Evolutionary conservation across 2,113 vertebrate species (phyloP).

Genomic region (Noctilio leporinus): DNA sequence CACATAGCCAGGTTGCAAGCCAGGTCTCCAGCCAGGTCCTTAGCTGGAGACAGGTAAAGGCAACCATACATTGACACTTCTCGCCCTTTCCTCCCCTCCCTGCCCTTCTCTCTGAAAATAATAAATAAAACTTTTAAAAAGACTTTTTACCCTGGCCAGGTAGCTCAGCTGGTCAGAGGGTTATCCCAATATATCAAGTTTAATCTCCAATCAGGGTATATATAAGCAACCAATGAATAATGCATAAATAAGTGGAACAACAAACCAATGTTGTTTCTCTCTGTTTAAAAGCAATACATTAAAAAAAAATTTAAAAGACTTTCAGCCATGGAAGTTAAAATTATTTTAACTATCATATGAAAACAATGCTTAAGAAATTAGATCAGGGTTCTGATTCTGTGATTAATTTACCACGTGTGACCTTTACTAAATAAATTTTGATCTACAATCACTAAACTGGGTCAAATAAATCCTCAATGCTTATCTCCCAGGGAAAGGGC

Average conservation of each 20-base stretch:
- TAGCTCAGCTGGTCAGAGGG: background rate
- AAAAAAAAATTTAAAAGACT: background rate
- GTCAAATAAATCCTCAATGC: constrained; percentile 30
- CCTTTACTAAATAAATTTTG: constrained; percentile 43
- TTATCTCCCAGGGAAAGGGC: constrained; percentile 1
- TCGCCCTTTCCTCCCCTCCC: no score
- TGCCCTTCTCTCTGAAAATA: no score
- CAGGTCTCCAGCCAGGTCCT: no score
- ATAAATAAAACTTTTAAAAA: background rate
- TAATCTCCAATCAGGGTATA: no score
- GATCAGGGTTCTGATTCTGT: background rate
- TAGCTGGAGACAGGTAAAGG: no score
- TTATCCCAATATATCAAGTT: no score
- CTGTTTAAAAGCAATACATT: no score
- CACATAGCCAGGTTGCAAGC: no score
- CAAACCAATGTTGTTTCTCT: no score
- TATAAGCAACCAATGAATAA: no score
- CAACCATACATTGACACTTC: no score
- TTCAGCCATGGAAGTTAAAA: background rate
- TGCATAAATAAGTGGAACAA: no score
- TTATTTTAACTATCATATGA: background rate
- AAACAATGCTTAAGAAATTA: constrained; percentile 20
- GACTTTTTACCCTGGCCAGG: background rate
- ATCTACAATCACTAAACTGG: constrained; percentile 9
- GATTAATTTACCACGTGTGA: constrained; percentile 8